Base-by-base conservation (phyloP, 2,797 vertebrate species). In the Champsocephalus esox region DNA sequence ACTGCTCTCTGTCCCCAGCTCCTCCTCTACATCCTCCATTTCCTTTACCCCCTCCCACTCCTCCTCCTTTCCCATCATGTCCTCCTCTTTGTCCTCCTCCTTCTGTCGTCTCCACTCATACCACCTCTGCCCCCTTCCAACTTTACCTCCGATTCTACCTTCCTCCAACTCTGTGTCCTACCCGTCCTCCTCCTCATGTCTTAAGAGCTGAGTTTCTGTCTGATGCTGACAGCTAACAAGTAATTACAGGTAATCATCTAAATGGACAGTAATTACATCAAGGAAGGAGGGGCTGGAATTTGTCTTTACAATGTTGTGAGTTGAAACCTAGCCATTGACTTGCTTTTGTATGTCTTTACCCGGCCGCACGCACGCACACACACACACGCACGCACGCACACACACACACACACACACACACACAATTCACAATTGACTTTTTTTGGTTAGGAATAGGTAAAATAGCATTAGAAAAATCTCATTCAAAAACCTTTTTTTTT, bases 221-320 rank as follows among this genome's bases (percentile, higher is more conserved):
- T 93, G 93, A 94, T 86, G 90, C 94, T 93, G 94, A 95, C 95
- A 95, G 94, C 94, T 95, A 95, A 94, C 94, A 92, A 89, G 89
- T 93, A 95, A 95, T 94, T 95, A 95, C 93, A 93, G 93, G 91
- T 95, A 94, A 94, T 95, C 95, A 96, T 93, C 92, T 92, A 93
- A 94, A 94, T 94, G 93, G 95, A 93, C 92, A 93, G 95, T 96
- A 96, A 96, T 96, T 96, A 95, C 91, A 83, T 86, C 75, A 77
- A 91, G 92, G 82, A 81, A 60, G 84, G 81, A 61, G 82, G 79
- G 70, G 66, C 62, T 61, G 58, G 11, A 62, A 73, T 81, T 83
- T 77, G 75, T 88, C 87, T 87, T 87, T 87, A 82, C 67, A 89
- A 84, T 88, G 82, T 88, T 87, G 75, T 86, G 84, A 88, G 81